Evolutionary conservation across 92 coral and sea anemone genomes (phyloP), one percentile per base, ranked within the genome.

Genomic region (Palythoa grandis): DNA sequence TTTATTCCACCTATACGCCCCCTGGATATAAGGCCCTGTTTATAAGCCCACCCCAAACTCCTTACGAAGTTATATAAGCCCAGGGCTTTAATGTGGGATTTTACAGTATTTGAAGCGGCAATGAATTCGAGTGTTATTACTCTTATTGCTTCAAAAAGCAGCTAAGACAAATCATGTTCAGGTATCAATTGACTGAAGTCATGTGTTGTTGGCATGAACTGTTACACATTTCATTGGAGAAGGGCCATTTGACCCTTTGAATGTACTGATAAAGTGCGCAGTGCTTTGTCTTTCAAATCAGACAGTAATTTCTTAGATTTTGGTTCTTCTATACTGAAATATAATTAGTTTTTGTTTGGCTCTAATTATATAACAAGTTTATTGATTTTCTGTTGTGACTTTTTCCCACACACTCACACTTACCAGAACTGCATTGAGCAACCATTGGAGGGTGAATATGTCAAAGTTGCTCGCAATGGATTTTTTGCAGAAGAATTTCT

Each of bases 361-460:
- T 10, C 68, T 17, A 6, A 19, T 63, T 20, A 17, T 23, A 63
- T 63, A 6, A 22, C 20, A 63, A 63, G 9, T 63, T 19, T 20
- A 23, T 63, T 63, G 10, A 63, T 63, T 63, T 63, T 61, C 20
- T 40, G 17, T 56, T 5, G 50, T 58, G n/a, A 29, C 68, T 79
- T 70, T 70, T 73, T 13, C 57, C 29, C 29, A 70, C 39, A 22
- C 25, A 48, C 61, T 14, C 65, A 1, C 7, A 69, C 47, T 25
- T 43, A 25, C 35, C 88, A 96, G 99, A 96, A 93, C 90, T 96
- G 99, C 72, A 86, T 96, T 24, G 96, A 96, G 65, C 99, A 96
- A 82, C 94, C 93, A 13, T 96, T 96, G 89, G 99, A 96, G 66
- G 89, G 92, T 11, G 88, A 86, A 56, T 68, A 77, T 20, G 92